phyloP scores from a whole-genome alignment of 2,888 invertebrate species.

The Cataglyphis altisquamis region DNA sequence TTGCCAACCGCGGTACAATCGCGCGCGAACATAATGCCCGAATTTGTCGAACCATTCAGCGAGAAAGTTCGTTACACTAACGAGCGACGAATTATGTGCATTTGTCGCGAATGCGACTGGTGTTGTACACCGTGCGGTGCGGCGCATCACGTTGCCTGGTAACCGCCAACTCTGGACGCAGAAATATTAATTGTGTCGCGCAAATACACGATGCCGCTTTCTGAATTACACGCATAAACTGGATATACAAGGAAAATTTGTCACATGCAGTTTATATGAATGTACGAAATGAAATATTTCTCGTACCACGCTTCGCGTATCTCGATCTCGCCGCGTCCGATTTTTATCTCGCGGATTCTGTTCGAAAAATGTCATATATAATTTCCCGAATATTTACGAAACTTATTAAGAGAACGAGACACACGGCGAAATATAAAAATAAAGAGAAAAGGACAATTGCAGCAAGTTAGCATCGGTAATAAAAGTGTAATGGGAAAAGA shows the following conservation, averaged over 20 bases:
- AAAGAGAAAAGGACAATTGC: constrained; percentile 23
- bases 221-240: constrained; percentile 62
- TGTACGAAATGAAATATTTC: constrained; percentile 2
- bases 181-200: constrained; percentile 72
- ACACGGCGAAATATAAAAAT: constrained; percentile 34
- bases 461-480: constrained; percentile 45
- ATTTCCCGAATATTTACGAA: constrained; percentile 17
- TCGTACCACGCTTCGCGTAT: background rate
- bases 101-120: constrained; percentile 68
- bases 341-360: constrained; percentile 40
- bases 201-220: constrained; percentile 61
- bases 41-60: constrained; percentile 75
- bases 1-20: constrained; percentile 68
- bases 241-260: constrained; percentile 42
- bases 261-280: constrained; percentile 5
- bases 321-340: constrained; percentile 17
- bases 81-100: constrained; percentile 77
- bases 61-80: constrained; percentile 74
- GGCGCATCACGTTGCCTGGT: constrained; percentile 65
- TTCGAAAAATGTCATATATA: constrained; percentile 38
- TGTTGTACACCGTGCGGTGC: constrained; percentile 56
- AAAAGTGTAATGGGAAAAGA: constrained; percentile 15
- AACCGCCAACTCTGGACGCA: constrained; percentile 71
- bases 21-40: constrained; percentile 71
- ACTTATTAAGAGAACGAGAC: constrained; percentile 35